Evolutionary conservation across 2,888 invertebrate species (phyloP).

Genomic region (Leuctra nigra): DNA sequence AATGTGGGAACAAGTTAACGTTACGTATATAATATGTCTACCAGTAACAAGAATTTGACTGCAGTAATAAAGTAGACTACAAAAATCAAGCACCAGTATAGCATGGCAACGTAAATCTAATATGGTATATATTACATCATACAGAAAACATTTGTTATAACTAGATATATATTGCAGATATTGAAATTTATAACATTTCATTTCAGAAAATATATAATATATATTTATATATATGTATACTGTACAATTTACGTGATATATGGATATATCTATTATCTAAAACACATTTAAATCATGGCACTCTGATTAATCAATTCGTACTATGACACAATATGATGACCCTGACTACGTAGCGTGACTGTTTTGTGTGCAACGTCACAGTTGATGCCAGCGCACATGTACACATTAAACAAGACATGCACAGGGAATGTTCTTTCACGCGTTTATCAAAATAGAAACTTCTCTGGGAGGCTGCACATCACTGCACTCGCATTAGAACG

Average conservation of each 20-base stretch:
- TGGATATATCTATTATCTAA: not conserved
- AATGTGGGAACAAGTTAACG: conserved; percentile 19
- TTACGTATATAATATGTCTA: conserved; percentile 17
- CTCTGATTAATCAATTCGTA: conserved; percentile 1
- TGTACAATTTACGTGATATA: conserved; percentile 27
- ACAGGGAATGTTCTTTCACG: conserved; percentile 24
- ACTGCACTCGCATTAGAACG: too few species aligned
- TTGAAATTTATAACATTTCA: conserved; percentile 27
- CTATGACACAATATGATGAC: not conserved
- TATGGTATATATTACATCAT: conserved; percentile 26
- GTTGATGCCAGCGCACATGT: not conserved
- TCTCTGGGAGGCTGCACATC: conserved; percentile 27
- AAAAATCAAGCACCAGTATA: conserved; percentile 28
- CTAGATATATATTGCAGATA: conserved; percentile 21
- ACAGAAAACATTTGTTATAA: conserved; percentile 8
- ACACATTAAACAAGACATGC: conserved; percentile 2
- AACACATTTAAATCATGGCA: not conserved
- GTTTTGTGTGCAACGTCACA: not conserved
- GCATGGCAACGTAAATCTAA: conserved; percentile 29
- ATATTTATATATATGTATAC: conserved; percentile 22
- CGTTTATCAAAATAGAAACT: conserved; percentile 28
- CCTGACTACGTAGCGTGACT: not conserved
- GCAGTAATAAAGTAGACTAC: conserved; percentile 25
- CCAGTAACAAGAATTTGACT: conserved; percentile 18
- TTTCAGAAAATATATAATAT: conserved; percentile 28